Conservation (phyloP, 2,113 vertebrate species). For the Festucalex cinctus region DNA sequence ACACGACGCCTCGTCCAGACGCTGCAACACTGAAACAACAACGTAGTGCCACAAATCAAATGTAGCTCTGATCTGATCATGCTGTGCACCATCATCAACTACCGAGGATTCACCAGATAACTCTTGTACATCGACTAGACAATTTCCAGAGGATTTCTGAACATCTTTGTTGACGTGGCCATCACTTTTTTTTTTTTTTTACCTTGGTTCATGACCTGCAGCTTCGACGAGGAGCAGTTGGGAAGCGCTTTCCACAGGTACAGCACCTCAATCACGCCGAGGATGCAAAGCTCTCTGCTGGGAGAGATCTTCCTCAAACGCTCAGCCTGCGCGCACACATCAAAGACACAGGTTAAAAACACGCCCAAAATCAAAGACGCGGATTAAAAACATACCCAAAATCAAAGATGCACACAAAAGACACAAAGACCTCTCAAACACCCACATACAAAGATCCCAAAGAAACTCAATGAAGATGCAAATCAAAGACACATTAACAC, state of each 20-base stretch:
- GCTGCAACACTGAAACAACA: slow-evolving; percentile 82
- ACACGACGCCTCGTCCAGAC: slow-evolving; percentile 81
- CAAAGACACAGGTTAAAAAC: background rate
- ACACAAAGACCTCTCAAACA: too few species aligned
- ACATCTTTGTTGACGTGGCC: background rate
- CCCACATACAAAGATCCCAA: too few species aligned
- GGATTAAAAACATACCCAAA: too few species aligned
- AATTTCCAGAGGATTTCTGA: background rate
- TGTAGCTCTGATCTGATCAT: too few species aligned
- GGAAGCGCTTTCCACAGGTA: slow-evolving; percentile 97
- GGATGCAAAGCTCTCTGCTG: slow-evolving; percentile 85
- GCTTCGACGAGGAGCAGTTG: slow-evolving; percentile 91
- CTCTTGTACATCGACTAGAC: background rate
- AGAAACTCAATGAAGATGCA: too few species aligned
- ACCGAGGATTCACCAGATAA: too few species aligned
- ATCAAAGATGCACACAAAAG: too few species aligned
- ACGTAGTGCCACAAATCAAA: background rate
- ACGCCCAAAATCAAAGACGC: background rate
- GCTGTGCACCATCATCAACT: too few species aligned
- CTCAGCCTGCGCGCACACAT: slow-evolving; percentile 80
- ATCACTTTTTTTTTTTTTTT: background rate
- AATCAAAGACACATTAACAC: too few species aligned
- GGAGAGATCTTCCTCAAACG: slow-evolving; percentile 84
- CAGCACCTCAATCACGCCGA: slow-evolving; percentile 91
- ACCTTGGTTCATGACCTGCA: slow-evolving; percentile 98